Conservation (phyloP, 2,113 vertebrate genomes). For the Calyptomena viridis region DNA sequence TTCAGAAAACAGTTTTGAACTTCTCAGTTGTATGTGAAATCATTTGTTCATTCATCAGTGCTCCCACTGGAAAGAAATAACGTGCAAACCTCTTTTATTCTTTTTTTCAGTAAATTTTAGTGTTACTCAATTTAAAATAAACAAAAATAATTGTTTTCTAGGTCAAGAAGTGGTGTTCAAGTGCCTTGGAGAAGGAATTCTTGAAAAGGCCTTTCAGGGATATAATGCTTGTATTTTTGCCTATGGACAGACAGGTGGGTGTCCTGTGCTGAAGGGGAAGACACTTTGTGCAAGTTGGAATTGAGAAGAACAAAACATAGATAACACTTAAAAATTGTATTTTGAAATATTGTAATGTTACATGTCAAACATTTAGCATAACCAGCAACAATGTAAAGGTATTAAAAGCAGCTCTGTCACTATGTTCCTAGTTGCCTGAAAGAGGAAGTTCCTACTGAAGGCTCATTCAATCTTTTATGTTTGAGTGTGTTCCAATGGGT, state of each 20-base stretch:
- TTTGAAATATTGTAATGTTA: not conserved
- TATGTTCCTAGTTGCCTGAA: not conserved
- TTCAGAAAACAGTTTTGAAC: not conserved
- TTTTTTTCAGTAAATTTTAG: not conserved
- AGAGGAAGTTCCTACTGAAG: not conserved
- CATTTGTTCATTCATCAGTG: not conserved
- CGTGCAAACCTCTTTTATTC: not conserved
- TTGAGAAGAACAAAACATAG: not conserved
- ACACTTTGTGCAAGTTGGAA: not conserved
- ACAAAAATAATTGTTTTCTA: constrained; percentile 68
- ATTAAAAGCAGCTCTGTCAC: not conserved
- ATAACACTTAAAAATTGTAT: not conserved
- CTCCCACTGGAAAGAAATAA: not conserved
- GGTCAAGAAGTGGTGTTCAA: constrained; percentile 98
- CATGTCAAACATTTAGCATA: not conserved
- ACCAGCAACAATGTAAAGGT: not conserved
- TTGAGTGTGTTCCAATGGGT: not conserved
- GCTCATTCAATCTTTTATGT: not conserved
- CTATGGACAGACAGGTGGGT: constrained; percentile 96
- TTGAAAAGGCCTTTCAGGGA: constrained; percentile 99
- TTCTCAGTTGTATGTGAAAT: not conserved
- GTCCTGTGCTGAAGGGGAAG: not conserved
- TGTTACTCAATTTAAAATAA: not conserved
- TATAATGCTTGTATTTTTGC: constrained; percentile 99
- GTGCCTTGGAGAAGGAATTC: constrained; percentile 98